Evolutionary conservation across 2,888 invertebrate species (phyloP).

Genomic region (Scaptomyza caliginosa): DNA sequence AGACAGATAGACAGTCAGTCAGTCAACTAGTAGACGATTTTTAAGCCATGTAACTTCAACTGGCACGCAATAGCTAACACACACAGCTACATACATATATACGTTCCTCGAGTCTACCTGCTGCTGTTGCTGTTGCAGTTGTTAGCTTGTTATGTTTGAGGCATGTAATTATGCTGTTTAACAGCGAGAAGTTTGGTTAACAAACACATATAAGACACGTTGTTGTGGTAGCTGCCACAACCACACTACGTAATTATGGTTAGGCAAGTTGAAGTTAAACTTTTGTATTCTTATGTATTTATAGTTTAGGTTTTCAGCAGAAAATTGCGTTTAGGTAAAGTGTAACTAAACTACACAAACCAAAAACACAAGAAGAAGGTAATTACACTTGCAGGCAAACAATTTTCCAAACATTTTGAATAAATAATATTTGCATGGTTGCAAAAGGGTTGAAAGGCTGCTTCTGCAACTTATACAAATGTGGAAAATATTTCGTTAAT

Average conservation of each 20-base stretch:
- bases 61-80: slow-evolving; percentile 73
- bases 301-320: slow-evolving; percentile 11
- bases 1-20: slow-evolving; percentile 16
- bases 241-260: slow-evolving; percentile 45
- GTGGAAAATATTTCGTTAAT: slow-evolving; percentile 67
- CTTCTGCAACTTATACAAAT: slow-evolving; percentile 45
- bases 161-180: slow-evolving; percentile 77
- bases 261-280: slow-evolving; percentile 9
- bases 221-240: slow-evolving; percentile 33
- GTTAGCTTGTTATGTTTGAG: slow-evolving; percentile 27
- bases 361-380: no score
- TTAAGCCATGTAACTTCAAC: slow-evolving; percentile 45
- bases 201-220: slow-evolving; percentile 55
- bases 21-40: slow-evolving; percentile 52
- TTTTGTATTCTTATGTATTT: slow-evolving; percentile 6
- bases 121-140: slow-evolving; percentile 26
- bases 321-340: slow-evolving; percentile 28
- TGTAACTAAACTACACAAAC: slow-evolving; percentile 5
- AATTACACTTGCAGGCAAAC: slow-evolving; percentile 22
- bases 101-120: slow-evolving; percentile 45
- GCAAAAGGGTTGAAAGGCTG: slow-evolving; percentile 24
- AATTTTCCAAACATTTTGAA: slow-evolving; percentile 20
- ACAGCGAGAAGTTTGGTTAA: slow-evolving; percentile 72
- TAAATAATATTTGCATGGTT: slow-evolving; percentile 25
- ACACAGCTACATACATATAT: slow-evolving; percentile 25